Evolutionary conservation across 2,888 invertebrate genomes (phyloP).

Genomic region (Dryadula phaetusa): DNA sequence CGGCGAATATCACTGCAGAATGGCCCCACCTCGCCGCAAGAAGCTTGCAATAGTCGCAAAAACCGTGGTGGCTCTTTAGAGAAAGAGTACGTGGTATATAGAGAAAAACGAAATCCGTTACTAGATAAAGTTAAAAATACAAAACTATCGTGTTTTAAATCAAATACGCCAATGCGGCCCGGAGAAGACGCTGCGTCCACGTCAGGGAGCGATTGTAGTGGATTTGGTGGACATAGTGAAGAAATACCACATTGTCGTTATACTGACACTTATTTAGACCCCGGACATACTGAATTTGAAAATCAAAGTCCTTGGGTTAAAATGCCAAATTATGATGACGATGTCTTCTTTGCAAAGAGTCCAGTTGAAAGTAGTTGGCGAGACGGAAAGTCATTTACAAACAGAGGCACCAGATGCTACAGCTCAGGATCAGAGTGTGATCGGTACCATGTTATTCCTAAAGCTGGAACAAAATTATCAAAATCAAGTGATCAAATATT

Average conservation of each 20-base stretch:
- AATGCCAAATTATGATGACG: constrained; percentile 78
- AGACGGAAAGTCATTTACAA: constrained; percentile 70
- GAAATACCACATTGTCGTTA: constrained; percentile 71
- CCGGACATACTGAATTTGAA: constrained; percentile 77
- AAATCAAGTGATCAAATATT: constrained; percentile 84
- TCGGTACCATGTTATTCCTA: constrained; percentile 74
- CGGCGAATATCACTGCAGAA: constrained; percentile 78
- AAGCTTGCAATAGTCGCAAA: constrained; percentile 79
- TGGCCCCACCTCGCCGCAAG: constrained; percentile 72
- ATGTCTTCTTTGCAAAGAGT: constrained; percentile 77
- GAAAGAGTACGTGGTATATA: constrained; percentile 84
- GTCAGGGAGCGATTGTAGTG: constrained; percentile 81
- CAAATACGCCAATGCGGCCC: constrained; percentile 80
- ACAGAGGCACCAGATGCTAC: constrained; percentile 76
- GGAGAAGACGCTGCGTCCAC: constrained; percentile 79
- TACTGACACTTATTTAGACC: constrained; percentile 58
- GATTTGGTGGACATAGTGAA: constrained; percentile 78
- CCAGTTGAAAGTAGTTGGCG: constrained; percentile 72
- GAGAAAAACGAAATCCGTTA: constrained; percentile 88
- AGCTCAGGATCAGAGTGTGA: constrained; percentile 82
- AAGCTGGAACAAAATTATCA: constrained; percentile 74
- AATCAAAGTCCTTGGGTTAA: constrained; percentile 81
- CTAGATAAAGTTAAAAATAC: constrained; percentile 89
- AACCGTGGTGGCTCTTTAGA: constrained; percentile 80
- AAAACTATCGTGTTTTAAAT: constrained; percentile 87